Evolutionary conservation across 1,140 invertebrate genomes (phyloP).

Genomic region (Ditylenchus dipsaci): DNA sequence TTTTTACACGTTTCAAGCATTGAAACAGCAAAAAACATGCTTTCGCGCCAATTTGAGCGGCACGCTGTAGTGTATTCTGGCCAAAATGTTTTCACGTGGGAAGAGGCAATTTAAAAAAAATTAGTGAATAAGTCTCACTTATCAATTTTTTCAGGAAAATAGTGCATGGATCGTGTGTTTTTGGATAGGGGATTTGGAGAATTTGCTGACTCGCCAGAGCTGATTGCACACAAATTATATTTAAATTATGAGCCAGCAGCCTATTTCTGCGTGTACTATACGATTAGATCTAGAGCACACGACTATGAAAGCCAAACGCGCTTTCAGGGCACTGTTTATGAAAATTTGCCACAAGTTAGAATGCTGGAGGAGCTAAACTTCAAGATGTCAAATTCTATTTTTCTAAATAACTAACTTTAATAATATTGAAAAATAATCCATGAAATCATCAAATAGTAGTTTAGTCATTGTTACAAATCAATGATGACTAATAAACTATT

Average conservation of each 20-base stretch:
- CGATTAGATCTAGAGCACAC: conserved; percentile 25
- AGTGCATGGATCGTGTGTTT: conserved; percentile 46
- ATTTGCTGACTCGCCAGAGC: conserved; percentile 39
- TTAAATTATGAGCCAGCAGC: conserved; percentile 47
- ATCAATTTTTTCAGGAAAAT: conserved; percentile 40
- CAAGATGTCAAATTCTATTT: background rate
- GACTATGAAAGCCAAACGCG: conserved; percentile 10
- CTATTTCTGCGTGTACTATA: conserved; percentile 23
- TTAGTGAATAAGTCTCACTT: too few relatives aligned
- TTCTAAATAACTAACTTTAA: background rate
- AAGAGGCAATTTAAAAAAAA: too few relatives aligned
- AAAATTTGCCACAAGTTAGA: conserved; percentile 29
- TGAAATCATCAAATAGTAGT: too few relatives aligned
- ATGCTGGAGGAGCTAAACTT: conserved; percentile 3
- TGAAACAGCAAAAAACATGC: too few relatives aligned
- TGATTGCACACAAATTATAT: conserved; percentile 52
- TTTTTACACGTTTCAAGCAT: too few relatives aligned
- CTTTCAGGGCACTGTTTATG: conserved; percentile 20
- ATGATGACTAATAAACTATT: too few relatives aligned
- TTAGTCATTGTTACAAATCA: too few relatives aligned
- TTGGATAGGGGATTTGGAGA: conserved; percentile 45
- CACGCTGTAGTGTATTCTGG: too few relatives aligned
- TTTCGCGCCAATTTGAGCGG: too few relatives aligned
- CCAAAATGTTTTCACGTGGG: too few relatives aligned
- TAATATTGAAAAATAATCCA: too few relatives aligned